phyloP scores from a whole-genome alignment of 2,888 invertebrate species.

The Drosophila formosana region DNA sequence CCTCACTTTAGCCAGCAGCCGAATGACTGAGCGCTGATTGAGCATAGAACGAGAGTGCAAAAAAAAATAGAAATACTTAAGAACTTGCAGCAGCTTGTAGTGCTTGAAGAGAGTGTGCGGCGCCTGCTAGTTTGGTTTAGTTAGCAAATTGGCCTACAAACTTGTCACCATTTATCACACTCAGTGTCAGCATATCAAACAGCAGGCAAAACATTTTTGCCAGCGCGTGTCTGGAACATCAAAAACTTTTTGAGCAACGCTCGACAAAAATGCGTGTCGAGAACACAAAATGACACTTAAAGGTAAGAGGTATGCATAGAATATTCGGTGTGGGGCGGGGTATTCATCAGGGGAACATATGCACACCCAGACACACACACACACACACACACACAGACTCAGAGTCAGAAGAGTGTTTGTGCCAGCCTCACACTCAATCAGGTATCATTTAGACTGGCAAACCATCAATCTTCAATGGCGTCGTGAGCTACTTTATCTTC shows the following conservation, averaged over 20 bases:
- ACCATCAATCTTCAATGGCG: constrained; percentile 76
- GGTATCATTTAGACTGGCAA: constrained; percentile 72
- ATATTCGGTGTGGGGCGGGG: not conserved
- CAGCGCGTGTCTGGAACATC: constrained; percentile 48
- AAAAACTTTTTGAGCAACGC: constrained; percentile 60
- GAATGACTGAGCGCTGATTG: constrained; percentile 54
- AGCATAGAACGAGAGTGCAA: constrained; percentile 22
- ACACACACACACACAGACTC: not conserved
- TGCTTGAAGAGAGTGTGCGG: constrained; percentile 41
- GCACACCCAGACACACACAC: constrained; percentile 49
- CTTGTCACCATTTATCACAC: constrained; percentile 81
- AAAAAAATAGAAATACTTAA: constrained; percentile 12
- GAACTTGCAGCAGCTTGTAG: constrained; percentile 21
- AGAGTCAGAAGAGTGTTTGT: not conserved
- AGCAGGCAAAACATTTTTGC: constrained; percentile 43
- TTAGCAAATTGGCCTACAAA: constrained; percentile 80
- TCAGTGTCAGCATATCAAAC: constrained; percentile 71
- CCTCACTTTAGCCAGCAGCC: constrained; percentile 47
- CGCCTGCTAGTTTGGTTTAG: constrained; percentile 65
- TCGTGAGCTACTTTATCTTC: constrained; percentile 59
- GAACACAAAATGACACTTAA: constrained; percentile 81
- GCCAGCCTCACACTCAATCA: constrained; percentile 66
- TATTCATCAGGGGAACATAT: constrained; percentile 42
- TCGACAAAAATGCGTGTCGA: constrained; percentile 77
- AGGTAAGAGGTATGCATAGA: constrained; percentile 53